Evolutionary conservation across 23 tunicate species (phyloP), one percentile per base, ranked within the genome.

Genomic region (Ciona savignyi): DNA sequence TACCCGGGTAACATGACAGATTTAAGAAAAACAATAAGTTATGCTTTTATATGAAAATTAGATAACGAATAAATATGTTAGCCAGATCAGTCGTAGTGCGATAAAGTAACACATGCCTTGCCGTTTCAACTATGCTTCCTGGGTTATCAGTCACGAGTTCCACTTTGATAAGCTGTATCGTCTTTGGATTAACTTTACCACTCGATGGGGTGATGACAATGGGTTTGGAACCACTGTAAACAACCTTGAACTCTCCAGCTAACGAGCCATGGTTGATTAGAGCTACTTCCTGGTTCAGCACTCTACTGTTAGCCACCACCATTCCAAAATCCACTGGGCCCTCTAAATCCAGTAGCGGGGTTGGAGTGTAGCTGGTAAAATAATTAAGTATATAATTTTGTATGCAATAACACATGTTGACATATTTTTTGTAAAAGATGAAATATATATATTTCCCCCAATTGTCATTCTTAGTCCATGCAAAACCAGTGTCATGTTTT

Each of bases 241-340:
- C 31, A 1, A 91, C 80, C 23, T 72, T 69, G 51, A 91, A 91
- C 30, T 81, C 68, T 32, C 91, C 97, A 25, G 72, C 72, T 66
- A 77, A 74, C 3, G 91, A 84, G 9, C 97, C 97, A 60, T 80
- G 86, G 67, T 91, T 91, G 70, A 84, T 91, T 25, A 91, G 29
- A 3, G 91, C 91, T 1, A 91, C 91, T 60, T 91, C 97, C 33
- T 91, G 79, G 65, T 82, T 80, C 9, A 91, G 27, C 28, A 91
- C 87, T 28, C 82, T 60, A 73, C 91, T 91, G 77, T 91, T 85
- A 0, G 88, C 87, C 1, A 91, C 91, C 32, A 91, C 97, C 77
- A 85, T 66, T 20, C 97, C 97, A 80, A 91, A 91, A 71, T 91
- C 97, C 1, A 91, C 91, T 15, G 91, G 91, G 4, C 91, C 86